Percentiles rank a stretch among this genome's conserved stretches.
Evolutionary conservation across 2,888 invertebrate species (phyloP).

Genomic region (Melinaea marsaeus): DNA sequence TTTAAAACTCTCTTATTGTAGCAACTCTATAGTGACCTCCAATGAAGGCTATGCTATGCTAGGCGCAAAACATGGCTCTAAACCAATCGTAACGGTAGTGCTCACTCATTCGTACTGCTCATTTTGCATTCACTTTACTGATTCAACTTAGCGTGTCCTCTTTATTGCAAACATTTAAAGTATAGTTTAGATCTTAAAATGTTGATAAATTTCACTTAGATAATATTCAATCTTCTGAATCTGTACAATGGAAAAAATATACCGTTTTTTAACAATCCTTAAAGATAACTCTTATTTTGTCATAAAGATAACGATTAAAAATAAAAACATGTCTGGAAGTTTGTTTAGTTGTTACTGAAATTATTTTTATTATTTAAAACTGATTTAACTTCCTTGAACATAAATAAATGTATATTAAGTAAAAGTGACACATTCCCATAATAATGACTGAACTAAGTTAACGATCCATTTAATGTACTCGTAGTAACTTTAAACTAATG

Average conservation of each 20-base stretch:
- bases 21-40: slow-evolving; percentile 13
- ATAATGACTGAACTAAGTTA: slow-evolving; percentile 3
- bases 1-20: not conserved
- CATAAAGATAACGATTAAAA: no score
- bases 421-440: not conserved
- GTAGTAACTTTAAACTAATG: slow-evolving; percentile 21
- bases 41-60: slow-evolving; percentile 27
- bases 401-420: not conserved
- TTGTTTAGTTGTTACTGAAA: no score
- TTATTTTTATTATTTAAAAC: no score
- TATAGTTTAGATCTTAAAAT: not conserved
- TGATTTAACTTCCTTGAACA: no score
- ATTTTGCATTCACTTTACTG: slow-evolving; percentile 40
- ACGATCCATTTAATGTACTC: not conserved
- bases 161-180: slow-evolving; percentile 11
- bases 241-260: no score
- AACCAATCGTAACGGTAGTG: slow-evolving; percentile 40
- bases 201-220: no score
- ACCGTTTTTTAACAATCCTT: no score
- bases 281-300: no score
- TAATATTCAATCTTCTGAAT: no score
- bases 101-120: slow-evolving; percentile 38
- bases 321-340: no score
- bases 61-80: slow-evolving; percentile 33
- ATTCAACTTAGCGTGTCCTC: slow-evolving; percentile 21